These are phyloP conservation scores for Sus cebifrons DNA, from an alignment of 2,797 vertebrate species.

Conservation along the genomic window DNA sequence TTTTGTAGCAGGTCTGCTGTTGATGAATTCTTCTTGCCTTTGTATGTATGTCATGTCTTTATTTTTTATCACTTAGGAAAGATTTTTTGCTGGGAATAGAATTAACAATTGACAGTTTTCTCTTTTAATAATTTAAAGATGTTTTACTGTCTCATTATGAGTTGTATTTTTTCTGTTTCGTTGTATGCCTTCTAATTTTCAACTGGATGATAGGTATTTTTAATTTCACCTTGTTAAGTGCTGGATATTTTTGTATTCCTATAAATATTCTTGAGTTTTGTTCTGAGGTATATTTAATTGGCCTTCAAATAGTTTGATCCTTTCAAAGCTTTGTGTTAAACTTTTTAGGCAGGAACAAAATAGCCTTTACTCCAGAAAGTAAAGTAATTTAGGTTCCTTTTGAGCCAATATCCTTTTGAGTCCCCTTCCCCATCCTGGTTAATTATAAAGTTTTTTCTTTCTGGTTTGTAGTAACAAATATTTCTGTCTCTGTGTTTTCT, in stretches of 20 bases:
- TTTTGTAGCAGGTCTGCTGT: not conserved
- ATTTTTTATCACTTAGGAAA: conserved; percentile 53
- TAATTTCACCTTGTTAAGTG: conserved; percentile 18
- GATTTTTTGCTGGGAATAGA: not conserved
- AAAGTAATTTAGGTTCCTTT: conserved; percentile 13
- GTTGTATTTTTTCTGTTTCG: conserved; percentile 9
- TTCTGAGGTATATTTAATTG: conserved; percentile 26
- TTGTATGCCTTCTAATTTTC: conserved; percentile 44
- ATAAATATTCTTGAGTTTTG: conserved; percentile 48
- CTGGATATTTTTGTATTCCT: not conserved
- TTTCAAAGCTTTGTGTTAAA: not conserved
- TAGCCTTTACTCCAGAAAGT: conserved; percentile 28
- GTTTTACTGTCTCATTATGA: conserved; percentile 52
- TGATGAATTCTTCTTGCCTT: conserved; percentile 5
- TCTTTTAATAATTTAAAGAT: conserved; percentile 60
- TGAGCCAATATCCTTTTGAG: not conserved
- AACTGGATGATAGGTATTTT: not conserved
- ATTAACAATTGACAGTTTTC: conserved; percentile 31
- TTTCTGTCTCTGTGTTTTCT: not conserved
- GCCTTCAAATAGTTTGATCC: conserved; percentile 31
- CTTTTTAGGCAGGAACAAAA: not conserved
- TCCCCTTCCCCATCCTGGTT: not conserved
- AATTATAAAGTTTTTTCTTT: not conserved
- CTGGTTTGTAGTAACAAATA: not conserved
- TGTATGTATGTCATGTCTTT: not conserved